A percentile compares a stretch with the other conserved stretches of the same genome.
These are phyloP conservation scores for Lysandra coridon DNA, from an alignment of 2,888 invertebrate species.

Conservation along the genomic window DNA sequence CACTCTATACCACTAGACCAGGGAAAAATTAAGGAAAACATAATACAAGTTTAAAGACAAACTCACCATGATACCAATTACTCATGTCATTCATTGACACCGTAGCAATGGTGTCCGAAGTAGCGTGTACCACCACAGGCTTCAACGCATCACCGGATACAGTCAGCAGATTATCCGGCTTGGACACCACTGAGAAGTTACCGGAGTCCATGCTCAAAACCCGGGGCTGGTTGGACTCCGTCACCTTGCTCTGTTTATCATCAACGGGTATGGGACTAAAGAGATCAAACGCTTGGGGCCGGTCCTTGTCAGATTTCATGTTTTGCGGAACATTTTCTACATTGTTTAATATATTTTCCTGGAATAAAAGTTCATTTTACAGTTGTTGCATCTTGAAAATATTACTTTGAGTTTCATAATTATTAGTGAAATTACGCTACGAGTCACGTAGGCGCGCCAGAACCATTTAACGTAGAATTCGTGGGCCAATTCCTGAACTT, in stretches of 20 bases:
- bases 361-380: slow-evolving; percentile 38
- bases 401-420: not conserved
- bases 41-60: not conserved
- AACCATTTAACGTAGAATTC: too few species aligned
- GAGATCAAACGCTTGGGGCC: slow-evolving; percentile 71
- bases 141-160: slow-evolving; percentile 64
- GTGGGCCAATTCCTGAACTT: too few species aligned
- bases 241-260: slow-evolving; percentile 65
- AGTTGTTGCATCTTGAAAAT: not conserved
- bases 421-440: too few species aligned
- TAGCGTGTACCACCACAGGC: slow-evolving; percentile 61
- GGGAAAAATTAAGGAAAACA: too few species aligned
- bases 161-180: slow-evolving; percentile 60
- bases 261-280: slow-evolving; percentile 78
- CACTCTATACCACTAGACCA: too few species aligned
- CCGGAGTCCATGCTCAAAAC: slow-evolving; percentile 68
- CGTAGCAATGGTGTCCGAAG: slow-evolving; percentile 71
- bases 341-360: slow-evolving; percentile 60
- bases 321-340: slow-evolving; percentile 45
- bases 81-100: slow-evolving; percentile 83
- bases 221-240: slow-evolving; percentile 59
- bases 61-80: slow-evolving; percentile 83
- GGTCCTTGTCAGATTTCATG: slow-evolving; percentile 52
- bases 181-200: slow-evolving; percentile 68
- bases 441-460: too few species aligned